phyloP scores from a whole-genome alignment of 1,140 invertebrate species.

The Apis florea region DNA sequence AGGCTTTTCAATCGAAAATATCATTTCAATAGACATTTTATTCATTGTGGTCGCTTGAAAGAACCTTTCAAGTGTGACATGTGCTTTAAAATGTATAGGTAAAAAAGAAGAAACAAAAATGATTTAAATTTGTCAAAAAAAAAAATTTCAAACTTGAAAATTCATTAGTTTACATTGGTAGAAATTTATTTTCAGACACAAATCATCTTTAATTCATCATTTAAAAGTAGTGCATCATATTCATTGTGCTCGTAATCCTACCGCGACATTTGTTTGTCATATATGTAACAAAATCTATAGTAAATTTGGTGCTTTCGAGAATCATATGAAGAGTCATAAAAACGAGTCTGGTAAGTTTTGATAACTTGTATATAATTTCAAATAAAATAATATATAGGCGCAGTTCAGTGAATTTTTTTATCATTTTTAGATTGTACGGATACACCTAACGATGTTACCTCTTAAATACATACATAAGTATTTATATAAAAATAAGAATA shows the following conservation, averaged over 20 bases:
- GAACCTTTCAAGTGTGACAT: conserved; percentile 51
- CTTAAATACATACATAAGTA: no score
- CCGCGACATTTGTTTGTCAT: conserved; percentile 30
- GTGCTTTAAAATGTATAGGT: conserved; percentile 64
- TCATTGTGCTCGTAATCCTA: neutral
- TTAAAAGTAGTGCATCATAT: conserved; percentile 44
- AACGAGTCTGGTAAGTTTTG: conserved; percentile 15
- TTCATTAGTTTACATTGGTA: neutral
- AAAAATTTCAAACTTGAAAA: neutral
- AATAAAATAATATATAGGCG: neutral
- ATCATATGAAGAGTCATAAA: conserved; percentile 37
- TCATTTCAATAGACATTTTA: conserved; percentile 60
- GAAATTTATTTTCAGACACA: conserved; percentile 58
- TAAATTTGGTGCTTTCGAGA: conserved; percentile 53
- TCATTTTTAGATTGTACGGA: neutral
- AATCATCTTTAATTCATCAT: conserved; percentile 61
- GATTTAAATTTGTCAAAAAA: conserved; percentile 12
- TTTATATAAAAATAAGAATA: no score
- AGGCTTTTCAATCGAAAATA: conserved; percentile 56
- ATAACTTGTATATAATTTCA: neutral
- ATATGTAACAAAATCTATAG: conserved; percentile 46
- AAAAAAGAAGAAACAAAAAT: conserved; percentile 29
- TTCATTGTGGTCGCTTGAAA: conserved; percentile 41
- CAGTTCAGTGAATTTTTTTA: neutral
- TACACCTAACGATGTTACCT: no score